Evolutionary conservation across 2,888 invertebrate genomes (phyloP), one percentile per base, ranked within the genome.

Genomic region (Harpagoxenus sublaevis): DNA sequence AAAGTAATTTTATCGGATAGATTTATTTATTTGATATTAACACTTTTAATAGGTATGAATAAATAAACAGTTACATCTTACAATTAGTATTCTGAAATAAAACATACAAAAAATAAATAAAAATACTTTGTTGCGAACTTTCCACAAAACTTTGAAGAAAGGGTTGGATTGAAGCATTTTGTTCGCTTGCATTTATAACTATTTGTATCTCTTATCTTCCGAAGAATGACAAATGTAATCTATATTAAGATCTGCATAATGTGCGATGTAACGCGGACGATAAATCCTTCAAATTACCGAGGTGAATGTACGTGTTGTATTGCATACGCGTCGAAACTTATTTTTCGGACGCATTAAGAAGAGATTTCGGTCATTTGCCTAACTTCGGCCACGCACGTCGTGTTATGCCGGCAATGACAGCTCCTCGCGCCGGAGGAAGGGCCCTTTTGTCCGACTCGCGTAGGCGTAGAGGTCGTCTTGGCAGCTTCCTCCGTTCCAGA

Each of bases 391-490:
- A 23, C 35, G 35, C 42, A 18, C 28, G 23, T 70, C 57, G 18
- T n/a, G 57, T 53, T 28, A 31, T 18, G 45, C 15, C 68, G 12
- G 12, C 35, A 55, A 31, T 15, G 31, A 66, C 55, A 42, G 18
- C 71, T 70, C 8, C 57, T 57, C 55, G 62, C 35, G 39, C 70
- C 73, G 53, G 83, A 83, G 87, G 87, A 89, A 83, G 86, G 83
- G 87, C 89, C 88, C 87, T 92, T 89, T 90, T 89, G 92, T 85
- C 88, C 87, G 35, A 89, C 85, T 68, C 85, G 92, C 91, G 94
- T 93, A 89, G 94, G 94, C 91, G 93, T 91, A 91, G 92, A 94
- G 93, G 92, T 92, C 92, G 94, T 94, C 94, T 94, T 94, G 92
- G 92, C 91, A 92, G 92, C 93, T 94, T 94, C 94, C 94, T 94